Evolutionary conservation across 2,888 invertebrate genomes (phyloP), one percentile per base, ranked within the genome.

Genomic region (Galeruca laticollis): DNA sequence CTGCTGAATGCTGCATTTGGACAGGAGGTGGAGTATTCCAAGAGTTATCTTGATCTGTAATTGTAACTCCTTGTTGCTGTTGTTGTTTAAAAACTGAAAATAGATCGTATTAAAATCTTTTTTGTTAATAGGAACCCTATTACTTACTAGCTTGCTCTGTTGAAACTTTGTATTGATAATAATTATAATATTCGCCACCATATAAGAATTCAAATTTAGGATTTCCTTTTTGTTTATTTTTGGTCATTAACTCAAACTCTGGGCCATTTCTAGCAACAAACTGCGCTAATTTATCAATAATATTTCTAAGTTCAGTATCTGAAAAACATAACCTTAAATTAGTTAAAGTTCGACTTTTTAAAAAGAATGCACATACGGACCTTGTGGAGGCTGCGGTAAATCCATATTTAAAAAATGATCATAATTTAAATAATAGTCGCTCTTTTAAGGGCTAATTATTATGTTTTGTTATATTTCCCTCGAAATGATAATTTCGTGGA

Each of bases 251-350:
- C 88, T 99, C 99, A 87, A 98, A 98, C 85, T 98, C 98, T n/a
- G 97, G 97, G 64, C 99, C 99, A 93, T 98, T 99, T 87, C 98
- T 88, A 70, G 99, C 99, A 77, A 99, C 99, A 90, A 99, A 99
- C 86, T 97, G 97, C 13, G 99, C 99, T 80, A 99, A 89, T 88
- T 98, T 98, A 88, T 99, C 99, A 82, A 99, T 99, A 83, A 98
- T 98, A 88, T 97, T 98, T 83, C 95, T 92, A 82, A 98, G 90
- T 85, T 98, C 97, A 82, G 93, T 93, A 89, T 98, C 98, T 94
- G n/a, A 75, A 54, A 74, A 76, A 76, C 73, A 77, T 81, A 80
- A 79, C 80, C 79, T 77, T 73, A 43, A 57, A 64, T 64, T 43
- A 26, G 52, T n/a, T 64, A n/a, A 35, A 54, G 35, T 51, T 40